Conservation (phyloP, 1,140 invertebrate genomes). For the Zophobas atratus region DNA sequence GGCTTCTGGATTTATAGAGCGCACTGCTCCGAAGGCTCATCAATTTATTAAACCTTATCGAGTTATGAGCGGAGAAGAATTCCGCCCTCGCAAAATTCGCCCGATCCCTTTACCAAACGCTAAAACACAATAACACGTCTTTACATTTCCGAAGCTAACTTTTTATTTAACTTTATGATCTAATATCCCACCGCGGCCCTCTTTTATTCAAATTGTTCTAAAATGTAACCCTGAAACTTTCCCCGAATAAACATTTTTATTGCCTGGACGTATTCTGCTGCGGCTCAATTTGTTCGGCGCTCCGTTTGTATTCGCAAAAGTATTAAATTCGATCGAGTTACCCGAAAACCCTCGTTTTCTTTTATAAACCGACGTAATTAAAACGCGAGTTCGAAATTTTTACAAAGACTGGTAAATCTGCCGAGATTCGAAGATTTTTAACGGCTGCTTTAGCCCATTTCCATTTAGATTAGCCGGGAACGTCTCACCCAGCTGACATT, state of each 20-base stretch:
- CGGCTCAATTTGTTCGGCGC: background rate
- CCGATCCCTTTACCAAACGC: too few relatives aligned
- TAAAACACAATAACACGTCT: too few relatives aligned
- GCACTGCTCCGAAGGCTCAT: too few relatives aligned
- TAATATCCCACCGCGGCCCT: background rate
- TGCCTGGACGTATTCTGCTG: background rate
- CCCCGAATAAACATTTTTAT: slow-evolving; percentile 14
- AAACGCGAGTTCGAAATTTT: background rate
- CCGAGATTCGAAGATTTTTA: background rate
- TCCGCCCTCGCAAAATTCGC: too few relatives aligned
- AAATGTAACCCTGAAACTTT: slow-evolving; percentile 5
- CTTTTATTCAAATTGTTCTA: slow-evolving; percentile 7
- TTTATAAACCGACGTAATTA: too few relatives aligned
- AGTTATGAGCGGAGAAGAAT: too few relatives aligned
- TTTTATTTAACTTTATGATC: background rate
- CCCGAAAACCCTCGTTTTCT: background rate
- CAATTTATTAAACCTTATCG: too few relatives aligned
- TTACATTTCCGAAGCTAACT: too few relatives aligned
- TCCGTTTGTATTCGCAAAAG: slow-evolving; percentile 3
- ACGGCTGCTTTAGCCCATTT: background rate
- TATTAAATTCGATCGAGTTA: slow-evolving; percentile 6
- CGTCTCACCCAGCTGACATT: background rate
- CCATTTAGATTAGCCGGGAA: slow-evolving; percentile 15
- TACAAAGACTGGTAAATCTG: too few relatives aligned
- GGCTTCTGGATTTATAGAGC: too few relatives aligned